A percentile compares a stretch with the other conserved stretches of the same genome.
Evolutionary conservation across 2,888 invertebrate species (phyloP).

Genomic region (Cataglyphis cursor): DNA sequence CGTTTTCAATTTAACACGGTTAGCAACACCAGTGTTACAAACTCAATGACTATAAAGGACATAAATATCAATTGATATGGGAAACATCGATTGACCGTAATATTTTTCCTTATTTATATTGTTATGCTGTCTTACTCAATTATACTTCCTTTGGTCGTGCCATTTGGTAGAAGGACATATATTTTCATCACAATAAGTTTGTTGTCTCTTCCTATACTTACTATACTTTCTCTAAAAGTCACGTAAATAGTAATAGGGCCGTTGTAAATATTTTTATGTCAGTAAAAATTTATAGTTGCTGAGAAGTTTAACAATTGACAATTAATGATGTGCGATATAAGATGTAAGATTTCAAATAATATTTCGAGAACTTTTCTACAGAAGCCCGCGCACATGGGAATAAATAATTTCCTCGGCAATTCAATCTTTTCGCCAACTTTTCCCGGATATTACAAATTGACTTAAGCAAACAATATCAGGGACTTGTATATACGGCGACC

Average conservation of each 20-base stretch:
- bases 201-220: not conserved
- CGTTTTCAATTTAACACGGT: slow-evolving; percentile 41
- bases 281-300: not conserved
- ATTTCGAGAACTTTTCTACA: not conserved
- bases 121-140: not conserved
- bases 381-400: not conserved
- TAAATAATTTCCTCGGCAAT: not conserved
- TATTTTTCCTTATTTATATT: slow-evolving; percentile 6
- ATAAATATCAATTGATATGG: not conserved
- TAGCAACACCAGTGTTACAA: slow-evolving; percentile 29
- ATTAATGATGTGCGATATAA: not conserved
- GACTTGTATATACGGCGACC: not conserved
- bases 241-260: not conserved
- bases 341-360: not conserved
- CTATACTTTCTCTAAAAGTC: not conserved
- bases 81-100: not conserved
- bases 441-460: not conserved
- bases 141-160: not conserved
- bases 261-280: not conserved
- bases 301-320: not conserved
- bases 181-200: not conserved
- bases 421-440: not conserved
- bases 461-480: not conserved
- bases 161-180: not conserved
- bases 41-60: not conserved